A percentile compares a stretch with the other conserved stretches of the same genome.
These are phyloP conservation scores for Capreolus pygargus DNA, from an alignment of 2,113 vertebrate genomes.

Conservation along the genomic window DNA sequence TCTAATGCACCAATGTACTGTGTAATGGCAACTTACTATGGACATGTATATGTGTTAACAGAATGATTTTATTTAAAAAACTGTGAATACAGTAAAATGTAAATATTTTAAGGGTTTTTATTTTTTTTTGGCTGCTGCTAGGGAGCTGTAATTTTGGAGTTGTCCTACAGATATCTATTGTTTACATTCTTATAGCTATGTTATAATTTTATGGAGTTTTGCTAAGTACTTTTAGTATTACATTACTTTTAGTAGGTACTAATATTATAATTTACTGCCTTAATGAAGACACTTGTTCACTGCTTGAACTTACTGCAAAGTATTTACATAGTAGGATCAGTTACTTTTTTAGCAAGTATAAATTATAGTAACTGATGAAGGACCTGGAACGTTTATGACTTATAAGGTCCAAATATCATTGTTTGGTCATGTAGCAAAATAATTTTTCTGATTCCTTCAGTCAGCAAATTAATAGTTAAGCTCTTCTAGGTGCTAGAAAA, in stretches of 20 bases:
- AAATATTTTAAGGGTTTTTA: background rate
- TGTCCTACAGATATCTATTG: background rate
- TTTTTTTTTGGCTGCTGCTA: background rate
- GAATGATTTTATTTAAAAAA: background rate
- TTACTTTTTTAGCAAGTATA: constrained; percentile 74
- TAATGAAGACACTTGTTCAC: constrained; percentile 60
- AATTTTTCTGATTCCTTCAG: background rate
- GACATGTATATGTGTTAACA: background rate
- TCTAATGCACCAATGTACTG: background rate
- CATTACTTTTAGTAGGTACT: constrained; percentile 47
- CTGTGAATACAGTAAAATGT: constrained; percentile 11
- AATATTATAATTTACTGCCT: constrained; percentile 42
- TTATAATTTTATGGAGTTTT: constrained; percentile 27
- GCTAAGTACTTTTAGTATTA: background rate
- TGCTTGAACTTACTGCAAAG: constrained; percentile 67
- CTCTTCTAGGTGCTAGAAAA: background rate
- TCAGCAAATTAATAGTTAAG: background rate
- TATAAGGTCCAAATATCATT: background rate
- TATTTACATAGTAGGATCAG: constrained; percentile 60
- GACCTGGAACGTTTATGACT: constrained; percentile 8
- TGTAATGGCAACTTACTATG: background rate
- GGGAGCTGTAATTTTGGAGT: background rate
- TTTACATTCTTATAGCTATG: constrained; percentile 35
- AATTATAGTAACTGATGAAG: background rate
- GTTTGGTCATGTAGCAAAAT: background rate